These are phyloP conservation scores for Palythoa grandis DNA, from an alignment of 92 coral and sea anemone species.

Conservation along the genomic window DNA sequence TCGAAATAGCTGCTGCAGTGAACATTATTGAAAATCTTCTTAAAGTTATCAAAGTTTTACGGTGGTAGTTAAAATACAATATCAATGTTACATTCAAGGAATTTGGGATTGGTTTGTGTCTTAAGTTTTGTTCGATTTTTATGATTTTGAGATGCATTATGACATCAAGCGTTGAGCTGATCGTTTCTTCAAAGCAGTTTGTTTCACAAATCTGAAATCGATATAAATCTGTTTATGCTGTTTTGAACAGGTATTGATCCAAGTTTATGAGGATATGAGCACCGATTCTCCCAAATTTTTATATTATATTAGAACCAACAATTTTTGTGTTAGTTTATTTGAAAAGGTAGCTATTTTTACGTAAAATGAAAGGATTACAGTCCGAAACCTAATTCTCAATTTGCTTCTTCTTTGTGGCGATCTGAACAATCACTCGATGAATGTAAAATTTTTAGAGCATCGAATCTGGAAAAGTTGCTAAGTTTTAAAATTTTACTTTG, in stretches of 20 bases:
- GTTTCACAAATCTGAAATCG: constrained; percentile 42
- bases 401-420: constrained; percentile 25
- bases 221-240: constrained; percentile 16
- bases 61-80: constrained; percentile 30
- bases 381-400: constrained; percentile 31
- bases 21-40: constrained; percentile 75
- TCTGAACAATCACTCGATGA: constrained; percentile 17
- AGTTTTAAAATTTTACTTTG: neutral
- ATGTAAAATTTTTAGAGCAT: neutral
- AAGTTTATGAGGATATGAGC: neutral
- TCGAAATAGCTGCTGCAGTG: constrained; percentile 90
- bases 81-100: neutral
- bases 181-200: constrained; percentile 27
- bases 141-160: neutral
- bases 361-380: neutral
- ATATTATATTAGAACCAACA: neutral
- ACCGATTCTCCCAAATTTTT: neutral
- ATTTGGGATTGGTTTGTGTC: neutral
- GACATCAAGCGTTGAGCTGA: constrained; percentile 4
- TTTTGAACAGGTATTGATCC: constrained; percentile 14
- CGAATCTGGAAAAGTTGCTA: constrained; percentile 8
- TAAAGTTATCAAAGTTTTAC: constrained; percentile 45
- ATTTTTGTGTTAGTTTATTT: neutral
- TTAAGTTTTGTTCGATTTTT: neutral
- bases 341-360: neutral